Conservation (phyloP, 1,140 invertebrate species). For the Hycleus phaleratus region DNA sequence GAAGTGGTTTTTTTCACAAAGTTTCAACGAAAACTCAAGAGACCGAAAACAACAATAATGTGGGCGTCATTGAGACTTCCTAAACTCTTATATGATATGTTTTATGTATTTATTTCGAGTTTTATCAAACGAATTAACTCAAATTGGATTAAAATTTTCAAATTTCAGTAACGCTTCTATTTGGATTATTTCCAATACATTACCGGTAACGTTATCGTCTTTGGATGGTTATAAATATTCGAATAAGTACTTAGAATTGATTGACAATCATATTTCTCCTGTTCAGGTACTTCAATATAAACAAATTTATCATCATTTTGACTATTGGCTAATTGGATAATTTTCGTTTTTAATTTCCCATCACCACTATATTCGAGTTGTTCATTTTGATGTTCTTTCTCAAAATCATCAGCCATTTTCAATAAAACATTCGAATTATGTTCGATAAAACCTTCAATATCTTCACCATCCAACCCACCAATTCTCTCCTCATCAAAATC, state of each 20-base stretch:
- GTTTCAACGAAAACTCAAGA: too few species aligned
- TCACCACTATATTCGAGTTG: conserved; percentile 47
- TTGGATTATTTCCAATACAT: too few species aligned
- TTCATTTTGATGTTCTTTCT: conserved; percentile 48
- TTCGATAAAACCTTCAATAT: conserved; percentile 75
- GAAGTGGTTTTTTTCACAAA: too few species aligned
- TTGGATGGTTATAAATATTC: conserved; percentile 85
- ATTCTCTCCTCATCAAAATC: conserved; percentile 86
- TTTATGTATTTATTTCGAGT: too few species aligned
- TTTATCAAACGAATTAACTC: too few species aligned
- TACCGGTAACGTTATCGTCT: conserved; percentile 67
- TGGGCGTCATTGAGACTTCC: too few species aligned
- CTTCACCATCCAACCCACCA: conserved; percentile 79
- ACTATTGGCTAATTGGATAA: conserved; percentile 35
- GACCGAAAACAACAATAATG: too few species aligned
- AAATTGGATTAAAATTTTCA: too few species aligned
- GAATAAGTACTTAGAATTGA: conserved; percentile 86
- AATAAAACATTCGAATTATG: conserved; percentile 59
- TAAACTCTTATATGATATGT: too few species aligned
- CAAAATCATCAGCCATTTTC: conserved; percentile 55
- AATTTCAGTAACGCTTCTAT: too few species aligned
- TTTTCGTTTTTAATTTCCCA: conserved; percentile 19
- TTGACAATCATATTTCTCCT: conserved; percentile 86
- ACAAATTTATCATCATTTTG: conserved; percentile 49
- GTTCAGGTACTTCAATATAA: conserved; percentile 51